phyloP scores from a whole-genome alignment of 2,113 vertebrate species.

The Aptenodytes patagonicus region DNA sequence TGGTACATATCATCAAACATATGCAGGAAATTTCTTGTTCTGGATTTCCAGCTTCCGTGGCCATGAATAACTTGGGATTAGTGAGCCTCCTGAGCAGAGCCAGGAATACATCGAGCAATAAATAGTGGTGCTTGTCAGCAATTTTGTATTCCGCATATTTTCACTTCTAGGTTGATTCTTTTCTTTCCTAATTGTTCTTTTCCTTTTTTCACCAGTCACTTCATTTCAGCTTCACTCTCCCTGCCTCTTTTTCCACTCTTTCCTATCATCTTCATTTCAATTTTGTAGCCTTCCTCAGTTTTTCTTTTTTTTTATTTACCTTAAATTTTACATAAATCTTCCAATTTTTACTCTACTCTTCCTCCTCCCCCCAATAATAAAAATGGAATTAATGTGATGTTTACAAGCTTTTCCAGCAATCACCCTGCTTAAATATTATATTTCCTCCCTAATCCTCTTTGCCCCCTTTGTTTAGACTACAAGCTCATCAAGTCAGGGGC shows the following conservation, averaged over 20 bases:
- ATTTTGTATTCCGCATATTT: background rate
- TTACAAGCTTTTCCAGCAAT: background rate
- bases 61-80: background rate
- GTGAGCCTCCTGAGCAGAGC: background rate
- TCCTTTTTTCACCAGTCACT: background rate
- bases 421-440: background rate
- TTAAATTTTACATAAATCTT: background rate
- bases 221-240: background rate
- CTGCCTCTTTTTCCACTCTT: background rate
- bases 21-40: background rate
- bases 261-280: background rate
- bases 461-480: conserved; percentile 7
- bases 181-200: background rate
- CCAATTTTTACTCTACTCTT: background rate
- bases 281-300: background rate
- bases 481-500: background rate
- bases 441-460: background rate
- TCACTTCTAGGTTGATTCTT: background rate
- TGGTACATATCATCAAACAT: fast-evolving
- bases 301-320: background rate
- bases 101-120: background rate
- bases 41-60: background rate
- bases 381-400: conserved; percentile 16
- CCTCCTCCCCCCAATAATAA: background rate
- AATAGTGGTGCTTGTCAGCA: background rate